Base-by-base conservation (phyloP, 2,888 invertebrate genomes). In the Nomada fucata region DNA sequence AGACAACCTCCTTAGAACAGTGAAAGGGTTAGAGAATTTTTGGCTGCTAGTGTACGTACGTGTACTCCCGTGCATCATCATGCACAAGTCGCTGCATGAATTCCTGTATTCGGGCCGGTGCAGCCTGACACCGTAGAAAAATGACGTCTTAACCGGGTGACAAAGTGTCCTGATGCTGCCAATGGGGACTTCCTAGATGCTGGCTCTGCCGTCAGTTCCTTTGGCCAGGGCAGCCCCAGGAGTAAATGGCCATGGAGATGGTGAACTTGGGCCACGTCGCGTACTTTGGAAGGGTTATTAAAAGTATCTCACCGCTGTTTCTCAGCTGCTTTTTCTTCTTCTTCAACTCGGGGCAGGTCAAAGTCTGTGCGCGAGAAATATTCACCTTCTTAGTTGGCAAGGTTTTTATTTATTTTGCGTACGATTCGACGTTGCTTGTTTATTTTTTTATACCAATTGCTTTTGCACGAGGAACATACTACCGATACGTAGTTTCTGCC, bases 141-240 rank as follows among this genome's bases (percentile, higher is more conserved):
- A 90, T 84, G 85, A 84, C 86, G 83, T 77, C 81, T 85, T 87
- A 89, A 88, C 86, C 85, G 83, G 79, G 87, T 89, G 89, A 90
- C 88, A 89, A 88, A 89, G 87, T 86, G 86, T 81, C 81, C 82
- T 87, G 89, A 87, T 88, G 88, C 86, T 86, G 88, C 87, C 85
- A 84, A 64, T 67, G 89, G 88, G 89, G 89, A 89, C 87, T 84
- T 77, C 78, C 59, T 70, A 76, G 82, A 77, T 80, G 78, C 82
- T 77, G 57, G 82, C 83, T 75, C 75, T 77, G 69, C 53, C 26
- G 44, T 26, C 63, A 60, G 70, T 60, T 70, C 60, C 70, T 72
- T 76, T 57, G 76, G 61, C 74, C 7, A 36, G 36, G 7, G 36
- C 61, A 55, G 50, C n/a, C 52, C n/a, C 47, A 53, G 52, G 64